Base-by-base conservation (phyloP, 2,888 invertebrate genomes). In the Erebia epiphron region DNA sequence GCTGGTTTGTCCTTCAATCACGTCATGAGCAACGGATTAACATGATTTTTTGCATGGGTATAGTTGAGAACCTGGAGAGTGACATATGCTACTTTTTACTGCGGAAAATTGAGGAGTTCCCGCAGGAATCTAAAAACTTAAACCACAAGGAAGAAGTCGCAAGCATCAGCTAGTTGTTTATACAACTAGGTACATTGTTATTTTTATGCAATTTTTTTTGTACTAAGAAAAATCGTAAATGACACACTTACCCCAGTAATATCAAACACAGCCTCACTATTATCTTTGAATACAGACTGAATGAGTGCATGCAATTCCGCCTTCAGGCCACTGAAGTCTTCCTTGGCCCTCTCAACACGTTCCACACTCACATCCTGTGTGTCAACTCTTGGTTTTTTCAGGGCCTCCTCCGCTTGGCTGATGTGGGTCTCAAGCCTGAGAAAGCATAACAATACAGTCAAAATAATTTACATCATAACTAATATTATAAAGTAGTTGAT, bases 301-400 rank as follows among this genome's bases (percentile, higher is more conserved):
- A 93, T 85, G 0, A 93, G 80, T 0, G 81, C 80, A 8, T 86
- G 86, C 0, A 93, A 79, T 70, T 88, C 85, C 8, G 72, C 79
- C 77, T 92, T 93, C 80, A 92, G 78, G 1, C 75, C 70, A 0
- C 79, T 77, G 68, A 93, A 93, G 57, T 75, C 82, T 8, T 86
- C 83, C 67, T 86, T 89, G 0, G 91, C 91, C 65, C 84, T 88
- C 10, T 76, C 74, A 0, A 91, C 14, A 63, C 92, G 89, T 66
- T 86, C 83, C 0, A 82, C 79, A 10, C 73, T 78, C 0, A 90
- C 78, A 60, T 82, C 82, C n/a, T 76, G 76, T 21, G 77, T 83
- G 2, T 76, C 77, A 0, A 21, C 21, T 52, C 75, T 81, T 0
- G 88, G 87, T 4, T 82, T 80, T 0, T 82, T 77, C 54, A 83